Percentiles rank a stretch among this genome's conserved stretches.
These are phyloP conservation scores for Galendromus occidentalis DNA, from an alignment of 1,140 invertebrate genomes.

Conservation along the genomic window DNA sequence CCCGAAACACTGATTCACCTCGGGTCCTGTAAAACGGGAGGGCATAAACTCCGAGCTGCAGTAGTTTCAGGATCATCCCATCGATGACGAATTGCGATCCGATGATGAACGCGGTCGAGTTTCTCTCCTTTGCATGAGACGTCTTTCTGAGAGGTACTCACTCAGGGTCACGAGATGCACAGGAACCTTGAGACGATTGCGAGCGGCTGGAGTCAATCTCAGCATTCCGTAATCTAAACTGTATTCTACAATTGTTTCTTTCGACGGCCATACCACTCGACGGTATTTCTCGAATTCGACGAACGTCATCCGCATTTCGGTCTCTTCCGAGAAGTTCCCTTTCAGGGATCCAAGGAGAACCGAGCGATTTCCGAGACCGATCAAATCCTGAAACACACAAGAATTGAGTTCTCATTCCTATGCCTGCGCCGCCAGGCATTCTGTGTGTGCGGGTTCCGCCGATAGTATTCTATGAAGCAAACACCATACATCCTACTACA, in stretches of 20 bases:
- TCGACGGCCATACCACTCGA: constrained; percentile 49
- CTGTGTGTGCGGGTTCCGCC: no score
- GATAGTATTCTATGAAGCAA: no score
- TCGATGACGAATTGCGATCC: constrained; percentile 16
- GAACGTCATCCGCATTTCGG: constrained; percentile 13
- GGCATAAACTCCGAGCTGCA: not conserved
- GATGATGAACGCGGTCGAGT: not conserved
- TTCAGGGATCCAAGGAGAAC: constrained; percentile 10
- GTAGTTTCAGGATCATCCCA: constrained; percentile 16
- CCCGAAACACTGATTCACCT: constrained; percentile 73
- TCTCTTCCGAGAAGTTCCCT: constrained; percentile 1
- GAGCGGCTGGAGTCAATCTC: constrained; percentile 57
- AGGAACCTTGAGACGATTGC: constrained; percentile 67
- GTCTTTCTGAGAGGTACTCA: constrained; percentile 19
- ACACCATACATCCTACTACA: no score
- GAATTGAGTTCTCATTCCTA: no score
- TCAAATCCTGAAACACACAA: not conserved
- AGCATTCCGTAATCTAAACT: constrained; percentile 90
- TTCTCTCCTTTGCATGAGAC: not conserved
- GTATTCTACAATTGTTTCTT: constrained; percentile 94
- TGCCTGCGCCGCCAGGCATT: no score
- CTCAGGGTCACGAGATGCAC: constrained; percentile 68
- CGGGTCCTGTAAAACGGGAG: constrained; percentile 42
- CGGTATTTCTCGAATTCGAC: constrained; percentile 13
- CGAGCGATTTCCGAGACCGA: constrained; percentile 10